Conservation (phyloP, 2,797 vertebrate genomes). For the Mionectes olivaceus region DNA sequence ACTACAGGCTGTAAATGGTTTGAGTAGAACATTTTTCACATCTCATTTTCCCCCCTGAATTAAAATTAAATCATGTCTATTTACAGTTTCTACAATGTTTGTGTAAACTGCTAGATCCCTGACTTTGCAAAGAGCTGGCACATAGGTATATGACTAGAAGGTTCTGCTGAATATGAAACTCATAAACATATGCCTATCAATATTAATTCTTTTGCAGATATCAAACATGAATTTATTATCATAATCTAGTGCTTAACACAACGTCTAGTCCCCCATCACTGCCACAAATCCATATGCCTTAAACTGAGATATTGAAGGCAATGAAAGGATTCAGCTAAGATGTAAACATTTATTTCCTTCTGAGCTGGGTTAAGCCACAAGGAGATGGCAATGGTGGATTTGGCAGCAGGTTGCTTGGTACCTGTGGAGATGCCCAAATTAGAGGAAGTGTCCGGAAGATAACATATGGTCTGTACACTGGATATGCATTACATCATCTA, state of each 20-base stretch:
- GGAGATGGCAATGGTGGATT: background rate
- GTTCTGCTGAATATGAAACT: background rate
- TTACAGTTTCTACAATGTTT: background rate
- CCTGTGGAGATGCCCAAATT: background rate
- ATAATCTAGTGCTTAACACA: conserved; percentile 18
- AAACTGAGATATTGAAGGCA: background rate
- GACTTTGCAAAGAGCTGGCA: background rate
- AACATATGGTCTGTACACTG: background rate
- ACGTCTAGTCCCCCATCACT: background rate
- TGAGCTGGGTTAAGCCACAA: background rate
- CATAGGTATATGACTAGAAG: background rate
- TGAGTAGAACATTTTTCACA: background rate
- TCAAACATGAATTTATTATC: conserved; percentile 37
- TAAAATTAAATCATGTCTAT: background rate
- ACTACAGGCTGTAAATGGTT: background rate
- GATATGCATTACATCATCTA: background rate
- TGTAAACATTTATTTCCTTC: background rate
- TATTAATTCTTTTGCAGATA: conserved; percentile 49
- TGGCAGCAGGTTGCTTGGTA: background rate
- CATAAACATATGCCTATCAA: conserved; percentile 47
- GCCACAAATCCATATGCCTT: conserved; percentile 8
- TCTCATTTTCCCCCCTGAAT: background rate
- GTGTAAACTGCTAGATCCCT: background rate
- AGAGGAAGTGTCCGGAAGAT: background rate
- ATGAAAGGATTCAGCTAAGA: background rate